Conservation (phyloP, 2,113 vertebrate species). For the Fulmarus glacialis region DNA sequence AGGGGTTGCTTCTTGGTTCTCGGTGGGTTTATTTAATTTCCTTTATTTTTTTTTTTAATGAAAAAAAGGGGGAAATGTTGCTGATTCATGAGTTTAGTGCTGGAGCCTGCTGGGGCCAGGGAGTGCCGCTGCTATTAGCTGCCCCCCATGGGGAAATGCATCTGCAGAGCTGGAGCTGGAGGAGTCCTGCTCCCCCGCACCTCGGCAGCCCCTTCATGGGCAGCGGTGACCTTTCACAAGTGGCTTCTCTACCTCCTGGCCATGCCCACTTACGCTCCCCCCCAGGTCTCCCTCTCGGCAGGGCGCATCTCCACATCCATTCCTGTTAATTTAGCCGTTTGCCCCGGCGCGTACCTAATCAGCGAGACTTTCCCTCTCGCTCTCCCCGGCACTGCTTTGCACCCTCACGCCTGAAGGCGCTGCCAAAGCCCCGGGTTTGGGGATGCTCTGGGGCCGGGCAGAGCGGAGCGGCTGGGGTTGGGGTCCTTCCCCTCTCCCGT, state of each 20-base stretch:
- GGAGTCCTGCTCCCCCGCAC: background rate
- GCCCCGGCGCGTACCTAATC: background rate
- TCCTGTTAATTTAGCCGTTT: background rate
- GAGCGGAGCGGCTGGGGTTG: rapidly evolving
- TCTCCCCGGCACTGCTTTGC: rapidly evolving
- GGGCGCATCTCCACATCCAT: background rate
- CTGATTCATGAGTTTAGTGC: background rate
- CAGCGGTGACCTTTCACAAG: slow-evolving; percentile 35
- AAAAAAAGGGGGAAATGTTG: background rate
- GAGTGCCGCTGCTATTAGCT: background rate
- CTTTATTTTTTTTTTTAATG: background rate
- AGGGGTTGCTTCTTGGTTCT: background rate
- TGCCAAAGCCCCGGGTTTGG: rapidly evolving
- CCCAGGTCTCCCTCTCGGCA: background rate
- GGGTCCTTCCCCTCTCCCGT: background rate
- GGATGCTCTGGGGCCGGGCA: background rate
- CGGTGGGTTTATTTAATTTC: background rate
- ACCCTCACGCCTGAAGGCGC: rapidly evolving
- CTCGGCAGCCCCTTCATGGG: background rate
- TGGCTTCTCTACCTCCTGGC: slow-evolving; percentile 7
- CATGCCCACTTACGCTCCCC: background rate
- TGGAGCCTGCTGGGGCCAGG: background rate
- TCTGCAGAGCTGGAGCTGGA: background rate
- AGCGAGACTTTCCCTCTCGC: background rate
- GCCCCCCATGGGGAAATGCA: background rate